Conservation (phyloP, 2,113 vertebrate species). For the Pseudopipra pipra region DNA sequence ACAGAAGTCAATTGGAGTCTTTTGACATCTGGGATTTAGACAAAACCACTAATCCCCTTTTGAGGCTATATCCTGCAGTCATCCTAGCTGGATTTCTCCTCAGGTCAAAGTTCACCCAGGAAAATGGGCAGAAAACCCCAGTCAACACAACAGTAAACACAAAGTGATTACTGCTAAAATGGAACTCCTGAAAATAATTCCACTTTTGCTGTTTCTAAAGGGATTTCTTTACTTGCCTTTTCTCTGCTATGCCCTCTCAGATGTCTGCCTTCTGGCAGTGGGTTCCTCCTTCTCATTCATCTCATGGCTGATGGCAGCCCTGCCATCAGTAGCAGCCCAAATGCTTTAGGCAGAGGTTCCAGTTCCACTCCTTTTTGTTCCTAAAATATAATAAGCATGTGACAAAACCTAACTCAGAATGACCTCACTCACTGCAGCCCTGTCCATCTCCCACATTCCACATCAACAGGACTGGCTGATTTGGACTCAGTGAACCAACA, state of each 20-base stretch:
- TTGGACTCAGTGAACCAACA: background rate
- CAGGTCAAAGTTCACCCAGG: background rate
- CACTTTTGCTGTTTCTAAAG: background rate
- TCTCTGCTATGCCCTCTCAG: background rate
- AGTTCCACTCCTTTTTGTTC: background rate
- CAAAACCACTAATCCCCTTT: background rate
- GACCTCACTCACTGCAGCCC: background rate
- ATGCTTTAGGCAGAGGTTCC: background rate
- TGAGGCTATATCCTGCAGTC: background rate
- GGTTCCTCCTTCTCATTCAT: background rate
- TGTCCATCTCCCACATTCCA: background rate
- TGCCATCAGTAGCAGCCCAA: background rate
- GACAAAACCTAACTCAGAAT: background rate
- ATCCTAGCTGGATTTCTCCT: background rate
- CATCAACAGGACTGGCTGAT: background rate
- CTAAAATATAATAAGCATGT: background rate
- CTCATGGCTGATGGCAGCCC: background rate
- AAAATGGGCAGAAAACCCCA: background rate
- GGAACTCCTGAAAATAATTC: background rate
- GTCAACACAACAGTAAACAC: background rate
- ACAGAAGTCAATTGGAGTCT: background rate
- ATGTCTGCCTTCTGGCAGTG: background rate
- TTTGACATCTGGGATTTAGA: constrained; percentile 7
- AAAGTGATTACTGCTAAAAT: background rate
- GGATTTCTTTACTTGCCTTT: background rate